Evolutionary conservation across 2,113 vertebrate species (phyloP), one percentile per base, ranked within the genome.

Genomic region (Colistium nudipinnis): DNA sequence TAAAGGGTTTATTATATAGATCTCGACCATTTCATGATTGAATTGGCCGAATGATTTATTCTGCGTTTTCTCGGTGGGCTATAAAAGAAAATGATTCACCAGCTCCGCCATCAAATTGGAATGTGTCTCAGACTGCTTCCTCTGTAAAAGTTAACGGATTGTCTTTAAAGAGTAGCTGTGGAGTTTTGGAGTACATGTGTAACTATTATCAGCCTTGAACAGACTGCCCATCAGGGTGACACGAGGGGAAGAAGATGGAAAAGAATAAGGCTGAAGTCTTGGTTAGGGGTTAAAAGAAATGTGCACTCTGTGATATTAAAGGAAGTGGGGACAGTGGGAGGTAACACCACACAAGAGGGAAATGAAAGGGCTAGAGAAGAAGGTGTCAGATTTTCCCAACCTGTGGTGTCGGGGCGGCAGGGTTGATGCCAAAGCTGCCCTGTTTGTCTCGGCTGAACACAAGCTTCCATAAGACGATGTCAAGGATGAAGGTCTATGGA

Each of bases 401-500:
- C 98, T 99, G 97, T 93, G 95, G 91, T 84, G 94, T 92, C 90
- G 93, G 94, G 93, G 93, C 85, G 70, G 91, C 94, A 84, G 93
- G 74, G 91, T 89, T 91, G 94, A 92, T 81, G 91, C 92, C 95
- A 93, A 86, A 93, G 87, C 91, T 94, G 94, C 94, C 95, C 92
- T 94, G 96, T 95, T 95, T 98, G 94, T 98, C 96, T 94, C 95
- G 94, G 94, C 87, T 96, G 97, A 97, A 97, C 94, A 96, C 94
- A 95, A 97, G 93, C 92, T 97, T 99, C 96, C 96, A 95, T 94
- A 98, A 96, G 96, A 98, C 76, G 94, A 94, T 93, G 93, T 99
- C 98, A 95, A 98, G 95, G 95, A 98, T 91, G 95, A 98, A 83
- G 93, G 93, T 98, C 98, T 99, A 96, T 90, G 95, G 94, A 93